phyloP scores from a whole-genome alignment of 2,113 vertebrate species.

The Hippocampus guttulatus region DNA sequence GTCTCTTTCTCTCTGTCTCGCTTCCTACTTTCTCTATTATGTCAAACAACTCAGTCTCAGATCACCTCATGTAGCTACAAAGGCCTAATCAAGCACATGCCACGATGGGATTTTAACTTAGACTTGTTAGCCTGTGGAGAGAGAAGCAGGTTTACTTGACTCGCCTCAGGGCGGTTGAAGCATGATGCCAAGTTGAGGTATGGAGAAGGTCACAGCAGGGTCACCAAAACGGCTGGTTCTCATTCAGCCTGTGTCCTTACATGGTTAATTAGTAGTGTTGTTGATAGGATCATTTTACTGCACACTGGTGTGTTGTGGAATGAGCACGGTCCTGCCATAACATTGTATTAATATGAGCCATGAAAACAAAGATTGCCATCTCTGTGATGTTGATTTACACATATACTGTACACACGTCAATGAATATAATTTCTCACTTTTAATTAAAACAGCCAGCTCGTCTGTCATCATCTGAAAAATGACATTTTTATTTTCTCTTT shows the following conservation, averaged over 20 bases:
- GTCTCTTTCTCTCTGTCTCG: constrained; percentile 3
- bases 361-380: constrained; percentile 9
- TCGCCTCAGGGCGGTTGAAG: constrained; percentile 46
- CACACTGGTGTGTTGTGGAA: constrained; percentile 17
- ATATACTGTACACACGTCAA: neutral
- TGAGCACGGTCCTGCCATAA: constrained; percentile 28
- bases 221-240: constrained; percentile 48
- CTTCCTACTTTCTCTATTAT: constrained; percentile 42
- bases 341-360: constrained; percentile 5
- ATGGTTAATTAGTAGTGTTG: constrained; percentile 49
- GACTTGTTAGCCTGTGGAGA: constrained; percentile 30
- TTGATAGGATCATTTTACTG: constrained; percentile 52
- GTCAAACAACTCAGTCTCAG: constrained; percentile 48
- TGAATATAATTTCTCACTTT: constrained; percentile 2
- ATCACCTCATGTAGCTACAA: constrained; percentile 37
- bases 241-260: constrained; percentile 42
- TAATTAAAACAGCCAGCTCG: constrained; percentile 11
- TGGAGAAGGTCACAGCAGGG: constrained; percentile 40
- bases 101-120: constrained; percentile 45
- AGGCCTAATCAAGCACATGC: constrained; percentile 24
- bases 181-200: constrained; percentile 48
- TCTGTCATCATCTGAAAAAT: constrained; percentile 23
- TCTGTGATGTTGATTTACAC: constrained; percentile 6
- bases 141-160: constrained; percentile 40
- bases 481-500: constrained; percentile 4